Evolutionary conservation across 2,113 vertebrate genomes (phyloP).

Genomic region (Tapirus terrestris): DNA sequence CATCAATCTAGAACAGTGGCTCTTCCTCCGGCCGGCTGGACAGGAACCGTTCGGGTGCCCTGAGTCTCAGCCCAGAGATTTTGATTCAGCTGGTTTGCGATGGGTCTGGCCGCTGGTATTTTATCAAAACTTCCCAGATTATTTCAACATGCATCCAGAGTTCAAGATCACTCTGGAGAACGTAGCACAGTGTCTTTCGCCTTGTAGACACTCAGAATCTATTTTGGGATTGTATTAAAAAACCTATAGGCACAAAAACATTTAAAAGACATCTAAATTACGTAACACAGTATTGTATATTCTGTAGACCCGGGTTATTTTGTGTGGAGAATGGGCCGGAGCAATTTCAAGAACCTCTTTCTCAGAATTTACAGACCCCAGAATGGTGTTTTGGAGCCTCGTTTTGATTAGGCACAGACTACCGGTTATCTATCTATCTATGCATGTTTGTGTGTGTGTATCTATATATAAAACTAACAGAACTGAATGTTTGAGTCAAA

Average conservation of each 20-base stretch:
- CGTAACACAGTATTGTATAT: not conserved
- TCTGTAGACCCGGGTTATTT: not conserved
- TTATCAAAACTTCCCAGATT: not conserved
- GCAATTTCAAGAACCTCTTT: conserved; percentile 23
- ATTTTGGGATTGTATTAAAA: not conserved
- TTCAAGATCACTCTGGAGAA: not conserved
- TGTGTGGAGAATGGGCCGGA: not conserved
- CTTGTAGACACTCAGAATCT: not conserved
- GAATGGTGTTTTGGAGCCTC: not conserved
- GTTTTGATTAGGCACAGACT: not conserved
- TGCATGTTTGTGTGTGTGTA: not conserved
- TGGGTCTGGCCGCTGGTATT: not conserved
- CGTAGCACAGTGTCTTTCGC: not conserved
- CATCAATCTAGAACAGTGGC: not conserved
- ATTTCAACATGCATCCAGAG: not conserved
- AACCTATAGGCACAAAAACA: not conserved
- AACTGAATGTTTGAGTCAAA: conserved; percentile 42
- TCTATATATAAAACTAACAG: not conserved
- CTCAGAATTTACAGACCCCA: not conserved
- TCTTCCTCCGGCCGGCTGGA: not conserved
- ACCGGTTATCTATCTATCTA: not conserved
- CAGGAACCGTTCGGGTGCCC: not conserved
- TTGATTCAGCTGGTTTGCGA: not conserved
- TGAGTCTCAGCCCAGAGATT: not conserved
- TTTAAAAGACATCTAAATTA: not conserved